Percentiles rank a stretch among this genome's conserved stretches.
Evolutionary conservation across 92 coral and sea anemone species (phyloP).

Genomic region (Porites evermanni): DNA sequence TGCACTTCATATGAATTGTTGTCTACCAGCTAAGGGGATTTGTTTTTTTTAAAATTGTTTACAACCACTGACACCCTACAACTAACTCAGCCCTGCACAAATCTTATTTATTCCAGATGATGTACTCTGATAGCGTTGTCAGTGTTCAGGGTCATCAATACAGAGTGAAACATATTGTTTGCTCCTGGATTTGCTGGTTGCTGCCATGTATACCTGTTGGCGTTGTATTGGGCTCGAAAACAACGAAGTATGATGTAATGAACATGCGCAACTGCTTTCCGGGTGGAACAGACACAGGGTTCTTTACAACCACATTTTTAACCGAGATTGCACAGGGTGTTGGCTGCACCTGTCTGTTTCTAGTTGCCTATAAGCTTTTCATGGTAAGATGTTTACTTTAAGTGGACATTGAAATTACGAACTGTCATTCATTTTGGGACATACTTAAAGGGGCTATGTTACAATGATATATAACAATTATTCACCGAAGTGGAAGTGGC

Average conservation of each 20-base stretch:
- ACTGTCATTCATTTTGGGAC: too few relatives aligned
- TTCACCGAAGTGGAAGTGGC: too few relatives aligned
- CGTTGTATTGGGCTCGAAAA: slow-evolving; percentile 64
- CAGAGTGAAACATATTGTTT: slow-evolving; percentile 55
- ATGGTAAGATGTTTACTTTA: slow-evolving; percentile 46
- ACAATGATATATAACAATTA: too few relatives aligned
- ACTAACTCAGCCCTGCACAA: neutral
- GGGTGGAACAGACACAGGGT: slow-evolving; percentile 14
- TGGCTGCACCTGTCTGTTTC: slow-evolving; percentile 81
- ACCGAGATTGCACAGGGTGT: slow-evolving; percentile 68
- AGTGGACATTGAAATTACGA: too few relatives aligned
- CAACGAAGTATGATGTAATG: slow-evolving; percentile 14
- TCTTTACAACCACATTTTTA: slow-evolving; percentile 67
- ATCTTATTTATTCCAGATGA: slow-evolving; percentile 56
- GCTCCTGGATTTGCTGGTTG: slow-evolving; percentile 77
- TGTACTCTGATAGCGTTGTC: slow-evolving; percentile 33
- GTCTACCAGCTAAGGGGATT: too few relatives aligned
- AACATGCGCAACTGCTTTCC: slow-evolving; percentile 75
- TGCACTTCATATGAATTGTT: too few relatives aligned
- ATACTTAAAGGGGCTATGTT: too few relatives aligned
- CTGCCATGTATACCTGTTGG: slow-evolving; percentile 87
- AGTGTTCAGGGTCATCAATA: slow-evolving; percentile 2
- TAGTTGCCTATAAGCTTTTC: slow-evolving; percentile 80
- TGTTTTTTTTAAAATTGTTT: too few relatives aligned
- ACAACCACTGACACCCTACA: too few relatives aligned